A percentile compares a stretch with the other conserved stretches of the same genome.
Conservation (phyloP, 2,113 vertebrate species). For the Oreotrochilus melanogaster region DNA sequence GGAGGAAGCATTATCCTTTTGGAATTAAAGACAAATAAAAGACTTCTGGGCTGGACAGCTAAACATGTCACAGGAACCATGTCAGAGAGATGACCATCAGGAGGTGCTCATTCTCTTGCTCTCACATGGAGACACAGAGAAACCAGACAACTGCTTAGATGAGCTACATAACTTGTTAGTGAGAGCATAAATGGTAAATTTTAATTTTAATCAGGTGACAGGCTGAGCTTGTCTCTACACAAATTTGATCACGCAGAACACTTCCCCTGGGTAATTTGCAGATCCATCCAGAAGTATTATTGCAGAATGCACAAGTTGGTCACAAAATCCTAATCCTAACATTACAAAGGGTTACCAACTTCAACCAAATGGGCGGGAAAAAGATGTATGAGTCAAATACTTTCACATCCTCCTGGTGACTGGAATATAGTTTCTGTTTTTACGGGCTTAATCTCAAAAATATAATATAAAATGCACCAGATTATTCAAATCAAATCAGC, state of each 20-base stretch:
- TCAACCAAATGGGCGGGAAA: background rate
- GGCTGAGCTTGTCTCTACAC: background rate
- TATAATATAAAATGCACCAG: background rate
- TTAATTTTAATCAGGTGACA: background rate
- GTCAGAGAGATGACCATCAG: rapidly evolving
- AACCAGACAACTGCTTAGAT: background rate
- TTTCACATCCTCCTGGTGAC: background rate
- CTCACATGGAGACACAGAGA: background rate
- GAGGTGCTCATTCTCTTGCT: background rate
- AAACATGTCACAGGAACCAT: background rate
- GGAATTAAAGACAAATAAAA: background rate
- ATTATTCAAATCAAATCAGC: background rate
- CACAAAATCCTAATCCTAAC: background rate
- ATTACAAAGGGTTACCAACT: background rate
- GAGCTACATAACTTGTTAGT: background rate
- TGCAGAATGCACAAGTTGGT: background rate
- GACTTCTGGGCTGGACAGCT: background rate
- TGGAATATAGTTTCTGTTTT: background rate
- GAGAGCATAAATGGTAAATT: background rate
- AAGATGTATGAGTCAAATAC: background rate
- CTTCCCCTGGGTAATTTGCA: background rate
- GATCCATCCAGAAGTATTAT: background rate
- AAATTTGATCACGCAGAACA: background rate
- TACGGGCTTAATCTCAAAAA: background rate
- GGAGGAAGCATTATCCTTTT: background rate